Base-by-base conservation (phyloP, 1,140 invertebrate genomes). In the Camponotus floridanus region DNA sequence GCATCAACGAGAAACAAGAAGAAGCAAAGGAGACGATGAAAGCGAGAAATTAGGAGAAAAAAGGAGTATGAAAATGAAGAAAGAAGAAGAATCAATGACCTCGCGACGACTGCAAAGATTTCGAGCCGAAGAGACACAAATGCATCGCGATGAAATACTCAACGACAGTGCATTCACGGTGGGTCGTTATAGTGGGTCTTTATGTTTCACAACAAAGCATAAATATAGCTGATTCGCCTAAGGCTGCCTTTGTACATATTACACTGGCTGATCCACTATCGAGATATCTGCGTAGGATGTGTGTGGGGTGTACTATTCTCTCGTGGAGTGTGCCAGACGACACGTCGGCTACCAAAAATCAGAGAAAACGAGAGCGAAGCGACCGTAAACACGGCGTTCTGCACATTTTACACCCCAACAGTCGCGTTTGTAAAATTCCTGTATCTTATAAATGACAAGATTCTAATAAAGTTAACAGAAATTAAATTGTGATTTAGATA, bases 131-230 rank as follows among this genome's bases (percentile, higher is more conserved):
- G 88, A 92, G 88, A 92, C 90, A 91, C 87, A 90, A 91, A 91
- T 92, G 90, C 92, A 89, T 91, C 90, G 90, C 90, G 92, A 92
- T 92, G 92, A 93, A 92, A 92, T 92, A 92, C 92, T 92, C 89
- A 92, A 92, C 87, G 92, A 93, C 88, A 87, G 84, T 71, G 87
- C 74, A 92, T 92, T 92, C 90, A 92, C 74, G 86, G 87, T 80
- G 86, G 85, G 79, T 92, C 86, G 91, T 92, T 91, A 93, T 85
- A 86, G 89, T 89, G 70, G 74, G 86, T 91, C 92, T 93, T 92
- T 92, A 93, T 92, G 91, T 89, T 51, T 88, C 91, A 92, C 91
- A 92, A 92, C 92, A 93, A 93, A 93, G 91, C 91, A 91, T 92
- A 93, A 93, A 92, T 93, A 93, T 89, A 79, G 91, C 89, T 91